Base-by-base conservation (phyloP, 2,113 vertebrate genomes). In the Psilopsiagon aurifrons region DNA sequence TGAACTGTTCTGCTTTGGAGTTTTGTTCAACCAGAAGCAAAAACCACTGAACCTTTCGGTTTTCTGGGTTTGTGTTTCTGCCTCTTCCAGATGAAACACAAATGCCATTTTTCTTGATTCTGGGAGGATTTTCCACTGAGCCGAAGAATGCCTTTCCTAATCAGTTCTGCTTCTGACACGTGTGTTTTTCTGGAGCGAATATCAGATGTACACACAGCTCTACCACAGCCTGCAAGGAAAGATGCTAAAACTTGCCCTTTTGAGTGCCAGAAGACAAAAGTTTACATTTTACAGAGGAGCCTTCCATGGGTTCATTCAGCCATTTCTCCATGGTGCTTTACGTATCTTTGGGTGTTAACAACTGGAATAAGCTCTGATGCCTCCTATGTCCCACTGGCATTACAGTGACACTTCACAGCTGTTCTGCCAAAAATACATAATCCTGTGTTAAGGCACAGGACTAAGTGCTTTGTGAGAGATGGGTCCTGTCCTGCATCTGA, bases 401-500 rank as follows among this genome's bases (percentile, higher is more conserved):
- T n/a, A 33, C 43, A 22, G 35, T 43, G 95, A 93, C 33, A 51
- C 41, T 90, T 94, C 82, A 44, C 88, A 96, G 95, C 84, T 94
- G 81, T 71, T 68, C 82, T 90, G 79, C 75, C 86, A 83, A 76
- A 92, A 94, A 83, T 71, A 47, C 60, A 47, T 44, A 85, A 87
- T 46, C 82, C 52, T 13, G 41, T 29, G 70, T 17, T 71, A 60
- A 92, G 55, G 66, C 49, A 52, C 0, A 0, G 80, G 41, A 66
- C 59, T 66, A 52, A 91, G 82, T 39, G 70, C 59, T 74, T 33
- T 4, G 39, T 17, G 86, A 83, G 49, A 41, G 64, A 31, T 0
- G 1, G 60, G 49, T 62, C 78, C 79, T 80, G 52, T 44, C 79
- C 83, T 47, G 54, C 54, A 54, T 80, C 75, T 70, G 67, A 35